Evolutionary conservation across 2,113 vertebrate genomes (phyloP).

Genomic region (Catagonus wagneri): DNA sequence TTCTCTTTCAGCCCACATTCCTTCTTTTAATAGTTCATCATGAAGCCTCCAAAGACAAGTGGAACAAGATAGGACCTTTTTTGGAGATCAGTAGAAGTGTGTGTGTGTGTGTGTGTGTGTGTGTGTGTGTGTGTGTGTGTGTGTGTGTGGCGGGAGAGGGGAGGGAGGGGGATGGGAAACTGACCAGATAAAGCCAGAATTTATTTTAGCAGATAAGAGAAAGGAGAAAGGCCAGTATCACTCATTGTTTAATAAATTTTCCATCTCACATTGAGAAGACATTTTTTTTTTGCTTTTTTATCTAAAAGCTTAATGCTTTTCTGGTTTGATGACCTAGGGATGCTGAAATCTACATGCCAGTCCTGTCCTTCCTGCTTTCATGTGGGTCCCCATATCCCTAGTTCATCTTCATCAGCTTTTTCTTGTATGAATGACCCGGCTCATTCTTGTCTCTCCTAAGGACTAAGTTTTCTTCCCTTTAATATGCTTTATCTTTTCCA

Average conservation of each 20-base stretch:
- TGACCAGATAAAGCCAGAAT: background rate
- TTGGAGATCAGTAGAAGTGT: background rate
- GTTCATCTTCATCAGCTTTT: background rate
- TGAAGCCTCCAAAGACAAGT: background rate
- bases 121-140: background rate
- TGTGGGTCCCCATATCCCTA: background rate
- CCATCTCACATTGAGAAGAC: background rate
- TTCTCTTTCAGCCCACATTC: background rate
- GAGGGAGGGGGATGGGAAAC: background rate
- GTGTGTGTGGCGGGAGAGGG: too few species aligned
- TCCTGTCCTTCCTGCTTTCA: background rate
- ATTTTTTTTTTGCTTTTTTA: background rate
- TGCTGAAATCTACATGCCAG: background rate
- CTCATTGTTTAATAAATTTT: constrained; percentile 1
- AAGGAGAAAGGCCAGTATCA: background rate
- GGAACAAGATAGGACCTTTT: background rate
- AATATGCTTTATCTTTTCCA: constrained; percentile 31
- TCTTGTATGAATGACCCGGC: background rate
- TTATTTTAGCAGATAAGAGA: background rate
- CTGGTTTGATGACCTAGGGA: background rate
- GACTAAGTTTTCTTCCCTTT: background rate
- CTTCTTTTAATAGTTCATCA: background rate
- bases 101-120: background rate
- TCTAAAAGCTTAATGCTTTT: background rate
- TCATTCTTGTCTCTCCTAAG: background rate